A percentile compares a stretch with the other conserved stretches of the same genome.
Evolutionary conservation across 2,113 vertebrate genomes (phyloP).

Genomic region (Peromyscus leucopus): DNA sequence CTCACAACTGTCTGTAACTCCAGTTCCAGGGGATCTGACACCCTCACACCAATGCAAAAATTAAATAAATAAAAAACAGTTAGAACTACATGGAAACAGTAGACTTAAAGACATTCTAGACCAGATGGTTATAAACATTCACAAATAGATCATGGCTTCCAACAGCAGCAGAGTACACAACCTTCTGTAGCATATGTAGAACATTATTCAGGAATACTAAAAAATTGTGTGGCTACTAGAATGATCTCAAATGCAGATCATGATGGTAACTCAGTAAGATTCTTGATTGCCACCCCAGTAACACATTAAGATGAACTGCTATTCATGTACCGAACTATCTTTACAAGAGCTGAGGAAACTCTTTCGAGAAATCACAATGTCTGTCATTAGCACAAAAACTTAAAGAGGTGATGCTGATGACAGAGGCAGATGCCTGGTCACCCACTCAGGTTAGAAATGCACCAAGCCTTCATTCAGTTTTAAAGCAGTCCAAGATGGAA

Average conservation of each 20-base stretch:
- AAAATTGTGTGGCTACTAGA: not conserved
- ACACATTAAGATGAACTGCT: not conserved
- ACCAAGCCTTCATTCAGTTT: not conserved
- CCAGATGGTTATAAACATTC: not conserved
- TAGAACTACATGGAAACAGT: not conserved
- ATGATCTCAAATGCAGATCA: not conserved
- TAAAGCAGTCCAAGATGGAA: not conserved
- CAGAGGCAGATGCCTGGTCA: not conserved
- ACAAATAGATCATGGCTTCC: not conserved
- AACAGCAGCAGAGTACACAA: not conserved
- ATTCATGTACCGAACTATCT: not conserved
- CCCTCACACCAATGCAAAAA: too few species aligned
- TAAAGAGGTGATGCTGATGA: not conserved
- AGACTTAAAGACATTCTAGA: not conserved
- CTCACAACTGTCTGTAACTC: too few species aligned
- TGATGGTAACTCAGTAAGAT: not conserved
- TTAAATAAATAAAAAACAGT: too few species aligned
- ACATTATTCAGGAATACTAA: not conserved
- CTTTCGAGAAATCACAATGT: not conserved
- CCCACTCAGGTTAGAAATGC: not conserved
- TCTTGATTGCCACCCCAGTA: not conserved
- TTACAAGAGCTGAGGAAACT: not conserved
- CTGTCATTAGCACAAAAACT: not conserved
- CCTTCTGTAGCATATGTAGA: not conserved
- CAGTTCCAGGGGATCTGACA: too few species aligned